Evolutionary conservation across 53 echinoderm and acorn worm genomes (phyloP).

Genomic region (Apostichopus leukothele): DNA sequence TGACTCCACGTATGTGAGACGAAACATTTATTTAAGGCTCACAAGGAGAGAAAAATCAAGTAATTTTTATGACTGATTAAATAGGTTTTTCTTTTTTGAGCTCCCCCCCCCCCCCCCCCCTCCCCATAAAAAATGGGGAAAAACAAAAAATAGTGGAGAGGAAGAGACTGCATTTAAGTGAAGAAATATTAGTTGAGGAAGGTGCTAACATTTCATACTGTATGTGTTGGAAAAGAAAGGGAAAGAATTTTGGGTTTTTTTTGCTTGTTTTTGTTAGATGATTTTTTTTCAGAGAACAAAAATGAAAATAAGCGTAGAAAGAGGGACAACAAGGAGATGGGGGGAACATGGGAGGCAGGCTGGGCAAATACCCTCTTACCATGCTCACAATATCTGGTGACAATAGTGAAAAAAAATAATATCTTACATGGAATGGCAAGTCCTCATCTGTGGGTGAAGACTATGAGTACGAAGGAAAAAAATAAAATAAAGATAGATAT

Average conservation of each 20-base stretch:
- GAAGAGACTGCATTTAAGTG: background rate
- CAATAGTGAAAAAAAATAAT: background rate
- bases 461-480: background rate
- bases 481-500: background rate
- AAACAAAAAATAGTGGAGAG: background rate
- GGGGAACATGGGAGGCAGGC: background rate
- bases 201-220: background rate
- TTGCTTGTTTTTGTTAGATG: background rate
- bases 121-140: background rate
- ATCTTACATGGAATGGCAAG: slow-evolving; percentile 33
- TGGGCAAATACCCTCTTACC: slow-evolving; percentile 1
- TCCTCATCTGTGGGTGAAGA: slow-evolving; percentile 45
- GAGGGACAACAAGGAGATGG: background rate
- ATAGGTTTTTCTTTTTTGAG: no score
- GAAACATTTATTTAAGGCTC: no score
- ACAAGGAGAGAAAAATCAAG: no score
- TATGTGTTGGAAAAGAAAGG: background rate
- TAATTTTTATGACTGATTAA: no score
- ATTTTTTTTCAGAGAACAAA: background rate
- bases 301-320: background rate
- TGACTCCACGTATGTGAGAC: no score
- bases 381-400: slow-evolving; percentile 27
- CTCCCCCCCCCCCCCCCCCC: no score
- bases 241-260: background rate
- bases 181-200: background rate